Evolutionary conservation across 2,888 invertebrate genomes (phyloP), one percentile per base, ranked within the genome.

Genomic region (Seira ritae): DNA sequence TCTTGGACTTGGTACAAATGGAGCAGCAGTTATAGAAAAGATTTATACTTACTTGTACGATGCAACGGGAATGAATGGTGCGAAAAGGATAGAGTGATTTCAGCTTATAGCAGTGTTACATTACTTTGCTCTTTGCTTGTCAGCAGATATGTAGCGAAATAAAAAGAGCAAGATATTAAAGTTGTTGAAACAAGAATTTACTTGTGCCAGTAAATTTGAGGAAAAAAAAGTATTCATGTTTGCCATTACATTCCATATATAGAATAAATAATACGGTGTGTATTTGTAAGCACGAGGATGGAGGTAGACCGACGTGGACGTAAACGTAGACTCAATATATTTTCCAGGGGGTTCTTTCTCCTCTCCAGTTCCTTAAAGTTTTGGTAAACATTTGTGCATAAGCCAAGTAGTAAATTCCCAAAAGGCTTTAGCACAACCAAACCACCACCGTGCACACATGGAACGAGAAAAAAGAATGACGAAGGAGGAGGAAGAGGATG

Each of bases 321-420:
- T 31, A 31, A 8, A 31, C 8, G 8, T 31, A 31, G 31, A 31
- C 3, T 31, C 8, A 31, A 31, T 31, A 31, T 31, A 31, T 68
- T 31, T 70, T 68, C 68, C n/a, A 12, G 55, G 17, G 55, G 24
- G 20, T 68, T 68, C 68, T 55, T 23, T 8, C 37, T 31, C 19
- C 42, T 20, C 17, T 1, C 31, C 62, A 46, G 17, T 31, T 31
- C 8, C 31, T 31, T 31, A 31, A 31, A 31, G 65, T 31, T 65
- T 71, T 46, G 65, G 70, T 78, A 83, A 83, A 78, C 83, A 78
- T 68, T 83, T 78, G 78, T 78, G 73, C 77, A 83, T 74, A 73
- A 77, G 70, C 74, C 46, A 71, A 65, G 71, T 55, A 82, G 72
- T 74, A n/a, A 55, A 83, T 78, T 83, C 83, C 83, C 78, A 37